Evolutionary conservation across 2,113 vertebrate genomes (phyloP).

Genomic region (Pygoscelis adeliae): DNA sequence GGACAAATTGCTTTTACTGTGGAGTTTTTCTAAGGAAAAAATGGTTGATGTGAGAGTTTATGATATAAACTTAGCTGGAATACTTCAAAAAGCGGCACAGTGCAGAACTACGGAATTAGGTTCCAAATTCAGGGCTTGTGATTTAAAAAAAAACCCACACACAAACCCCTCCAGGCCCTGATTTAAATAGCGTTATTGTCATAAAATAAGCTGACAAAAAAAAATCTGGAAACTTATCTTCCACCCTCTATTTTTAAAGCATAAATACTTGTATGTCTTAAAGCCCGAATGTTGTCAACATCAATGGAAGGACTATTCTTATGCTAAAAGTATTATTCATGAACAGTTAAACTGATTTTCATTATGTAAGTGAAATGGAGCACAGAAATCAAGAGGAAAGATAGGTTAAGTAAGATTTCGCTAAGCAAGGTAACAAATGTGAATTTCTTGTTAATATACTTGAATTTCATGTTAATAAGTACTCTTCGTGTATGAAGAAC

Average conservation of each 20-base stretch:
- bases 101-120: not conserved
- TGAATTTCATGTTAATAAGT: not conserved
- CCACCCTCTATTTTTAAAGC: not conserved
- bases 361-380: not conserved
- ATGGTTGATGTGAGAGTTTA: not conserved
- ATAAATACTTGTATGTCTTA: not conserved
- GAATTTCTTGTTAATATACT: not conserved
- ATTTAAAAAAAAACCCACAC: not conserved
- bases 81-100: not conserved
- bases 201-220: not conserved
- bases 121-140: not conserved
- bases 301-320: not conserved
- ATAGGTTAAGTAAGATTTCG: not conserved
- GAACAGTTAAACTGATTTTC: not conserved
- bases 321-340: not conserved
- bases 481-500: not conserved
- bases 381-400: not conserved
- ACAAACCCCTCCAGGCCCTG: not conserved
- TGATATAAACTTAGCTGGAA: not conserved
- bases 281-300: not conserved
- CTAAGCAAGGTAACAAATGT: not conserved
- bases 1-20: not conserved
- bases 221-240: not conserved
- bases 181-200: not conserved
- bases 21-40: not conserved